phyloP scores from a whole-genome alignment of 2,797 vertebrate species.

The Vespertilio murinus region DNA sequence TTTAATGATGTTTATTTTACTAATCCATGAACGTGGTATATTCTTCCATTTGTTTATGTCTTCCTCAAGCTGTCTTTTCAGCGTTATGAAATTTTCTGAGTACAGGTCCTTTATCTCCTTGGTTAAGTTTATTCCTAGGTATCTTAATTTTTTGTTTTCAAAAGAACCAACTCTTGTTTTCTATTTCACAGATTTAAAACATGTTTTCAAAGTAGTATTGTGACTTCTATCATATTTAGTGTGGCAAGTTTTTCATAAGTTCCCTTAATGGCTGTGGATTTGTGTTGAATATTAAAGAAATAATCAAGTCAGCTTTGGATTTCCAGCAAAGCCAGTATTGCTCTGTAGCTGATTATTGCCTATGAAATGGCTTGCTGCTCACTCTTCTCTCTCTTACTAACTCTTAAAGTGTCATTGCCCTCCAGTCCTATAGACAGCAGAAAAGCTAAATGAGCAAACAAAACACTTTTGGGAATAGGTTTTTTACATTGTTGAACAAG shows the following conservation, averaged over 20 bases:
- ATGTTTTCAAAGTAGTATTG: slow-evolving; percentile 18
- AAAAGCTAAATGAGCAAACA: slow-evolving; percentile 8
- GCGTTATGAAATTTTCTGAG: too few relatives aligned
- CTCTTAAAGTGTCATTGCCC: background rate
- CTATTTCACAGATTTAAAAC: slow-evolving; percentile 33
- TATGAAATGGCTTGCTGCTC: background rate
- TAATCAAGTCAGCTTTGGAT: background rate
- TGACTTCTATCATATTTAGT: background rate
- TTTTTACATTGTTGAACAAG: background rate
- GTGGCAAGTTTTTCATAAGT: slow-evolving; percentile 1
- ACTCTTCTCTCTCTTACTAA: background rate
- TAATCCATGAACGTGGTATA: too few relatives aligned
- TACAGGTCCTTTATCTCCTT: too few relatives aligned
- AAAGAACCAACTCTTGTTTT: too few relatives aligned
- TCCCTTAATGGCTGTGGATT: background rate
- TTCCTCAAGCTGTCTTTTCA: too few relatives aligned
- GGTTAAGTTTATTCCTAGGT: too few relatives aligned
- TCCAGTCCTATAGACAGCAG: background rate
- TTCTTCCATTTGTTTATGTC: too few relatives aligned
- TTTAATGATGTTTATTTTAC: too few relatives aligned
- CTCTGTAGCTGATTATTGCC: background rate
- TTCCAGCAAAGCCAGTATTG: background rate
- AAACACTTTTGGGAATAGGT: background rate
- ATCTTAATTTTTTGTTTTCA: too few relatives aligned
- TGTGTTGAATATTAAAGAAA: background rate